Base-by-base conservation (phyloP, 1,140 invertebrate species). In the Trichonephila clavipes region DNA sequence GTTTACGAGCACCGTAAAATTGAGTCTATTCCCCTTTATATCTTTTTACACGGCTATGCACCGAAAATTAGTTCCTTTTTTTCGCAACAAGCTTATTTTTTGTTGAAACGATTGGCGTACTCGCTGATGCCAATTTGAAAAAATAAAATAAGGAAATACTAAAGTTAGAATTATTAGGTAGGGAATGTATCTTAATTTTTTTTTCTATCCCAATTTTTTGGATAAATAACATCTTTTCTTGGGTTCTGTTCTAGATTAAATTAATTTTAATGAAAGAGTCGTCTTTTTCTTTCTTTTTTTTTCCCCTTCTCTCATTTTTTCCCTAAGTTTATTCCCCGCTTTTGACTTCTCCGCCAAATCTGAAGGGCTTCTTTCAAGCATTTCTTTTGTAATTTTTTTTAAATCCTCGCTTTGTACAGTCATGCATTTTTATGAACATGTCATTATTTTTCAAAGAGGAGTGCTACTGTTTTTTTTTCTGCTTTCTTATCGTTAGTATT, bases 401-500 rank as follows among this genome's bases (percentile, higher is more conserved):
- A 0, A 7, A 19, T 19, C 44, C 2, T 58, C 21, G 7, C 34
- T 77, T 5, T 40, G 16, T 18, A 8, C 77, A 40, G 19, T 34
- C 77, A 21, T 82, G 40, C 44, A 34, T 82, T 40, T 82, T 82
- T 82, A 10, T 82, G 77, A 82, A 83, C 82, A 58, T 83, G 82
- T 83, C 51, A 58, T 83, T 83, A 59, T 59, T 83, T 59, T 44
- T n/a, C 40, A 7, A 59, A 59, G 44, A 83, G 44, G 21, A 83
- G 77, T 51, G 16, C 19, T 82, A 44, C 28, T 82, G 34, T 58
- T 24, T 59, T 58, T 59, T 58, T 59, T 51, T 83, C 51, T n/a
- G 34, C 77, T 82, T 51, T 82, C 44, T 58, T 83, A n/a, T 51
- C 51, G 16, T 83, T 83, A 59, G 21, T 40, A 14, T n/a, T 58